phyloP scores from a whole-genome alignment of 2,113 vertebrate genomes.

The Pteropus alecto region DNA sequence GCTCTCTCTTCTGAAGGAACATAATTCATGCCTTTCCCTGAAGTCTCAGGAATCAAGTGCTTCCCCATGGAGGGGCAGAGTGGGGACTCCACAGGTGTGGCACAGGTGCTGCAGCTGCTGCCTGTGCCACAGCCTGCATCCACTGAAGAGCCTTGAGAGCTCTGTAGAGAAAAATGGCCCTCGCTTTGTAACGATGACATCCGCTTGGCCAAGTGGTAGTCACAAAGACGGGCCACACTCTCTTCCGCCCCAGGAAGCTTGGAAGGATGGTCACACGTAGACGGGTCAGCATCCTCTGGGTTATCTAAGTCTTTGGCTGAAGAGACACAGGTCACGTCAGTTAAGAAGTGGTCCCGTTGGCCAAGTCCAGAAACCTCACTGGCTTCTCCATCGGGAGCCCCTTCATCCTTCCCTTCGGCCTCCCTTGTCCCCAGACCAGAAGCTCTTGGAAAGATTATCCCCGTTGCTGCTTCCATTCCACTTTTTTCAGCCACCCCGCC shows the following conservation, averaged over 20 bases:
- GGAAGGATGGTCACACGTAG: constrained; percentile 85
- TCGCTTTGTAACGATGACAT: constrained; percentile 96
- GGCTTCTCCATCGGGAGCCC: constrained; percentile 82
- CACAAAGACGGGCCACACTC: constrained; percentile 87
- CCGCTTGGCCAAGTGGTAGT: constrained; percentile 94
- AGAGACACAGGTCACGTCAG: constrained; percentile 84
- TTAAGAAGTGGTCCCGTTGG: constrained; percentile 87
- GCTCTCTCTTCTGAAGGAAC: constrained; percentile 89
- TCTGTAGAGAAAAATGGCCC: constrained; percentile 94
- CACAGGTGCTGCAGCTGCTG: constrained; percentile 93
- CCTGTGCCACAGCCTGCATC: constrained; percentile 96
- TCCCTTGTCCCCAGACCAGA: constrained; percentile 85
- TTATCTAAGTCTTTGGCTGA: constrained; percentile 87
- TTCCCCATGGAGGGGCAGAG: constrained; percentile 90
- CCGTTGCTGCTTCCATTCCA: constrained; percentile 82
- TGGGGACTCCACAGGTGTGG: constrained; percentile 94
- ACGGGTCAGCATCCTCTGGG: constrained; percentile 80
- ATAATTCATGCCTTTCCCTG: constrained; percentile 87
- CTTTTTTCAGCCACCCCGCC: constrained; percentile 88
- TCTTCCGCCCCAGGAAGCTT: constrained; percentile 88
- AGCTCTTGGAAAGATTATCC: constrained; percentile 85
- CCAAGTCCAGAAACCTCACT: constrained; percentile 79
- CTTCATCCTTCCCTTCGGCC: constrained; percentile 84
- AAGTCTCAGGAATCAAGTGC: constrained; percentile 89
- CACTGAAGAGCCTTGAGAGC: constrained; percentile 96